Conservation (phyloP, 2,797 vertebrate genomes). For the Darevskia mixta region DNA sequence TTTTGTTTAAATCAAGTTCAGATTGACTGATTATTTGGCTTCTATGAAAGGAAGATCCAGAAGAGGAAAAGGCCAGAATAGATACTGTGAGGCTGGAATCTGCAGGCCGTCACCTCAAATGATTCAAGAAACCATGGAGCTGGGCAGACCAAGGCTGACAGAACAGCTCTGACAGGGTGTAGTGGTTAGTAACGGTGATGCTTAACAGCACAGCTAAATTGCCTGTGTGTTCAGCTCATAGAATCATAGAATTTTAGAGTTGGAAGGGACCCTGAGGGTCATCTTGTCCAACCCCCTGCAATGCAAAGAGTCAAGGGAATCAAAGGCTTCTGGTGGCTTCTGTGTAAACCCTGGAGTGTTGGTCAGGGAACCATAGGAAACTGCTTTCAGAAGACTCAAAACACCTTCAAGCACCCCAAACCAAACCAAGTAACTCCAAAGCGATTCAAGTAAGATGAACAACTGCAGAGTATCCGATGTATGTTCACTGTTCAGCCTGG, state of each 20-base stretch:
- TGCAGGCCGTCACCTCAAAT: not conserved
- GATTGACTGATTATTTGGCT: not conserved
- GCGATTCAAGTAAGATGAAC: not conserved
- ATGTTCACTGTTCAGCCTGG: not conserved
- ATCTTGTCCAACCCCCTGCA: too few relatives aligned
- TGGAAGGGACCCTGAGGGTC: too few relatives aligned
- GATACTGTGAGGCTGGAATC: constrained; percentile 19
- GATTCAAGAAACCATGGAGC: not conserved
- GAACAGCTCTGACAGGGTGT: not conserved
- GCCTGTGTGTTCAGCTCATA: not conserved
- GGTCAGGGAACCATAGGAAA: constrained; percentile 26
- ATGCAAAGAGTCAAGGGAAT: not conserved
- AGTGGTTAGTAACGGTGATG: constrained; percentile 28
- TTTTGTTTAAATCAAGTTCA: constrained; percentile 48
- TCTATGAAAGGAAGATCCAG: not conserved
- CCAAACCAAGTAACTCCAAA: not conserved
- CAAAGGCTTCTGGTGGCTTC: constrained; percentile 25
- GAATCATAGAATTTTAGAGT: too few relatives aligned
- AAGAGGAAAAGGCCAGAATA: constrained; percentile 6
- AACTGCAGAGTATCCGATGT: not conserved
- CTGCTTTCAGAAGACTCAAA: not conserved
- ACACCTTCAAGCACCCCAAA: not conserved
- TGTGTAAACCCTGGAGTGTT: not conserved
- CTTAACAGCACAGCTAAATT: not conserved
- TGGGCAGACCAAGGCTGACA: not conserved